Evolutionary conservation across 2,888 invertebrate species (phyloP).

Genomic region (Pteria penguin): DNA sequence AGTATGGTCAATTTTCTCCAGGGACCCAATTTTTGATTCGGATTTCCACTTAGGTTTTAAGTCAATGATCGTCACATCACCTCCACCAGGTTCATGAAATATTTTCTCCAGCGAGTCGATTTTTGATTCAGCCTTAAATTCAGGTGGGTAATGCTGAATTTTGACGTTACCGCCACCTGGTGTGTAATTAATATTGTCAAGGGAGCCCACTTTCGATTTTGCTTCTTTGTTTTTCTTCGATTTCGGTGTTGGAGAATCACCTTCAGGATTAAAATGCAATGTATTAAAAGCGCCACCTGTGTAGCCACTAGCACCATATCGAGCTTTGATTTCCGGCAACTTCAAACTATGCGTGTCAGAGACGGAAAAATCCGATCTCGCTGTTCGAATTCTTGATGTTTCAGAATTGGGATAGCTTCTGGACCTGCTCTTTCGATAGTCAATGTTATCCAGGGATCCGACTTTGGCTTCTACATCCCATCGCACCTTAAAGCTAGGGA

Average conservation of each 20-base stretch:
- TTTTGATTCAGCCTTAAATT: conserved; percentile 60
- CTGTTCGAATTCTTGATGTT: neutral
- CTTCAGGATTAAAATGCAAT: conserved; percentile 64
- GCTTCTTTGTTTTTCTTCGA: conserved; percentile 37
- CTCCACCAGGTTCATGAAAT: conserved; percentile 56
- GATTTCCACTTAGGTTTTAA: conserved; percentile 62
- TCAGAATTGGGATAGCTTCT: conserved; percentile 37
- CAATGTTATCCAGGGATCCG: conserved; percentile 58
- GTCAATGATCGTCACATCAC: conserved; percentile 58
- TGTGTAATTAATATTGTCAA: conserved; percentile 57
- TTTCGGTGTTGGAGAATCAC: neutral
- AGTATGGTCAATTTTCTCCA: conserved; percentile 62
- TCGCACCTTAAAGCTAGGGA: conserved; percentile 58
- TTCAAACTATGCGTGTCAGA: conserved; percentile 32
- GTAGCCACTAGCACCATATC: conserved; percentile 59
- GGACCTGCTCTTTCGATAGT: conserved; percentile 36
- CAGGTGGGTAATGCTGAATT: conserved; percentile 43
- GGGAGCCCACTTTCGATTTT: conserved; percentile 55
- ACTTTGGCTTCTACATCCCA: conserved; percentile 64
- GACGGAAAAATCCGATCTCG: conserved; percentile 1
- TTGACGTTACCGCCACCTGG: conserved; percentile 51
- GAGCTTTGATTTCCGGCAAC: conserved; percentile 52
- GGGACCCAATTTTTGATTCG: conserved; percentile 62
- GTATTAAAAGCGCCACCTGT: conserved; percentile 53
- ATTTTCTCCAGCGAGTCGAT: conserved; percentile 62